These are phyloP conservation scores for Fratercula arctica DNA, from an alignment of 2,797 vertebrate genomes.

Conservation along the genomic window DNA sequence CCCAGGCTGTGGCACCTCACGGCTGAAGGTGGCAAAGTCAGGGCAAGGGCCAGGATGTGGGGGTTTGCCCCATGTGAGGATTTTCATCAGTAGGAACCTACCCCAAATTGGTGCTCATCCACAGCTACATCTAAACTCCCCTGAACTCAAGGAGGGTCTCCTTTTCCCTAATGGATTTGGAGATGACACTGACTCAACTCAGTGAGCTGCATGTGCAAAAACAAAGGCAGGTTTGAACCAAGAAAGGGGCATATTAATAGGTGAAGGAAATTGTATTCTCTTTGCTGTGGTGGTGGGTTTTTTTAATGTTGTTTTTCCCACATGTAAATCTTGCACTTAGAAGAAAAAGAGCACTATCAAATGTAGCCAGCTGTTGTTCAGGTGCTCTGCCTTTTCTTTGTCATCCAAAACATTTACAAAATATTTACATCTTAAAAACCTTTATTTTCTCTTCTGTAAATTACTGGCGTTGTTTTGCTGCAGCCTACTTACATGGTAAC, in stretches of 20 bases:
- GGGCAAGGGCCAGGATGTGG: accelerated
- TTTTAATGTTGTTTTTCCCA: not conserved
- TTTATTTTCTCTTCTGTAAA: not conserved
- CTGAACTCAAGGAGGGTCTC: not conserved
- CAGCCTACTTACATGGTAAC: not conserved
- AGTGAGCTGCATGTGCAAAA: not conserved
- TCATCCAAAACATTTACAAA: not conserved
- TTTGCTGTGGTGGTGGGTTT: not conserved
- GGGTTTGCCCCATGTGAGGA: not conserved
- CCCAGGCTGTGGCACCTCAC: accelerated
- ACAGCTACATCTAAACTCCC: not conserved
- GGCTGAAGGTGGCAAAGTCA: not conserved
- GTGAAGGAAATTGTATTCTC: not conserved
- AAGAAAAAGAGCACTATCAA: not conserved
- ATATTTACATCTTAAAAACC: not conserved
- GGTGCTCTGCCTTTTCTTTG: not conserved
- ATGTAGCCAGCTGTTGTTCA: not conserved
- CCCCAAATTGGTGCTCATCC: not conserved
- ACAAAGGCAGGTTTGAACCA: not conserved
- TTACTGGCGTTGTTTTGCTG: not conserved
- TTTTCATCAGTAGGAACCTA: not conserved
- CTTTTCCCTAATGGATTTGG: not conserved
- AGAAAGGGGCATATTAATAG: not conserved
- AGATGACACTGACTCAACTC: not conserved
- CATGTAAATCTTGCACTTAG: not conserved